Evolutionary conservation across 2,888 invertebrate species (phyloP), one percentile per base, ranked within the genome.

Genomic region (Tetranychus truncatus): DNA sequence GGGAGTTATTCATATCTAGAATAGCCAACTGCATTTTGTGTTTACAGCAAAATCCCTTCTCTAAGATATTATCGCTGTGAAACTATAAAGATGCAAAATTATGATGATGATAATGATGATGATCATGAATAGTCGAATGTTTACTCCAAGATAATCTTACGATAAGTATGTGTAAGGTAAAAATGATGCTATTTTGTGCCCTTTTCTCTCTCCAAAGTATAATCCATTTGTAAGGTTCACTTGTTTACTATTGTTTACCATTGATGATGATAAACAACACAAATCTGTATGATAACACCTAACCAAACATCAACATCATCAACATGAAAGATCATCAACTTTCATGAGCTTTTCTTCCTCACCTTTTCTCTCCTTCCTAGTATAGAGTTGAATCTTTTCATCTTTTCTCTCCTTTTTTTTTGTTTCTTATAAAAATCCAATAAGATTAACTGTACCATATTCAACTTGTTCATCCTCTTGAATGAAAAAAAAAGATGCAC

Each of bases 211-310:
- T 55, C 55, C 11, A 55, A 55, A 15, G 55, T 55, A 55, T 55
- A 55, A 55, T 55, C 55, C 55, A 15, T 55, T 55, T 55, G 9
- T 55, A 55, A 55, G 55, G 55, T 55, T 55, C 55, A 55, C 55
- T 55, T 55, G 8, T 55, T 55, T 55, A 55, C 55, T 55, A 15
- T 15, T 55, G 11, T 15, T 55, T 15, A 55, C 15, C 3, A 55
- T 55, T 15, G 11, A 15, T 55, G 55, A 55, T 55, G 55, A 55
- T 55, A 55, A 55, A 55, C 55, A 55, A 55, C 55, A 55, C 9
- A 55, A 55, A 55, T 55, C 55, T 55, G 55, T 55, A 55, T 55
- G 55, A 55, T 55, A 55, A 55, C 55, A 55, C 55, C 55, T 55
- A 34, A 34, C 34, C 34, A 34, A 34, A 34, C 34, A 34, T 34